Evolutionary conservation across 2,888 invertebrate genomes (phyloP).

Genomic region (Tipula vernalis): DNA sequence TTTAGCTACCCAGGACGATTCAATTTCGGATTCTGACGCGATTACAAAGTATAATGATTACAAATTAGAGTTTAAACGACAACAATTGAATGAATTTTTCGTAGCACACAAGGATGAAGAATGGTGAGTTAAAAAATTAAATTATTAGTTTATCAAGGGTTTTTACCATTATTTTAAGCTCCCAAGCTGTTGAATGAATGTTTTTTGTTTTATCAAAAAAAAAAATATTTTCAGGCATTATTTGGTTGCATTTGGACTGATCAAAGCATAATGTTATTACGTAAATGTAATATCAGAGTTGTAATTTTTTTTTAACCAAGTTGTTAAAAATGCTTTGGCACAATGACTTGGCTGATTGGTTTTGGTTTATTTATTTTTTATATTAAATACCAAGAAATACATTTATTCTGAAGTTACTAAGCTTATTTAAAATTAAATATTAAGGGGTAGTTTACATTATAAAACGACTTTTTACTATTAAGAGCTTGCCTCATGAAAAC

Average conservation of each 20-base stretch:
- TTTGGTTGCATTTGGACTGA: conserved; percentile 7
- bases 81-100: conserved; percentile 97
- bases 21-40: conserved; percentile 93
- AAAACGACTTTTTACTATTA: too few species aligned
- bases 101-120: conserved; percentile 99
- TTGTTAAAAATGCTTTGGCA: not conserved
- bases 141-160: not conserved
- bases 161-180: not conserved
- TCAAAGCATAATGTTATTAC: not conserved
- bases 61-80: conserved; percentile 90
- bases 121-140: conserved; percentile 58
- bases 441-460: not conserved
- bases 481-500: too few species aligned
- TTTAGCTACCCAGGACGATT: conserved; percentile 90
- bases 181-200: not conserved
- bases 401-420: not conserved
- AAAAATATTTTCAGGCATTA: conserved; percentile 8
- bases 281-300: not conserved
- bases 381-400: not conserved
- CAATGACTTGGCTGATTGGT: too few species aligned
- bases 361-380: too few species aligned
- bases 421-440: not conserved
- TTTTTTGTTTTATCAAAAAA: not conserved
- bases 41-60: conserved; percentile 96
- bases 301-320: not conserved